Conservation (phyloP, 1,140 invertebrate species). For the Drosophila nasuta region DNA sequence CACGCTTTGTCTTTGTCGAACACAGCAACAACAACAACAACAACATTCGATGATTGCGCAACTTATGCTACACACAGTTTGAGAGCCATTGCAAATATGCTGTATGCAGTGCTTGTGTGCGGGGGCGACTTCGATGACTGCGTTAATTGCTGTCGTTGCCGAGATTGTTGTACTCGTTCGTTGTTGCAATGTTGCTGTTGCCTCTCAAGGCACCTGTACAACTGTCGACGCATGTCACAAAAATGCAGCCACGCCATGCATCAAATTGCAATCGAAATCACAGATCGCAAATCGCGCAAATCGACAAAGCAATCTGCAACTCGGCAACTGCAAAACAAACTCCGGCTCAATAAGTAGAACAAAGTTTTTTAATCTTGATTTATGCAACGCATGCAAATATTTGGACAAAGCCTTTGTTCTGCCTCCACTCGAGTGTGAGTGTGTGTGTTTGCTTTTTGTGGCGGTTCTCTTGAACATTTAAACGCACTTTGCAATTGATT, state of each 20-base stretch:
- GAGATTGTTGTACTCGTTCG: neutral
- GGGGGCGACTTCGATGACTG: conserved; percentile 48
- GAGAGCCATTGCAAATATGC: conserved; percentile 46
- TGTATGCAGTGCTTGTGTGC: conserved; percentile 25
- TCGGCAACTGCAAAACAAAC: conserved; percentile 10
- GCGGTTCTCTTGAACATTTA: conserved; percentile 57
- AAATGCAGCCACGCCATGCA: conserved; percentile 37
- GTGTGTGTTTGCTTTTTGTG: neutral
- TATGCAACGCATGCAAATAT: conserved; percentile 72
- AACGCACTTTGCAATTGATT: conserved; percentile 70
- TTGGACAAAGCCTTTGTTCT: conserved; percentile 66
- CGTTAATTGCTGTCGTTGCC: conserved; percentile 64
- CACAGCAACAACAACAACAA: neutral
- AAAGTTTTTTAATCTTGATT: conserved; percentile 70
- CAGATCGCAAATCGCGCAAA: conserved; percentile 13
- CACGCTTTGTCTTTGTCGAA: conserved; percentile 70
- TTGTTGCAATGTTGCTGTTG: conserved; percentile 1
- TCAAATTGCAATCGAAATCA: conserved; percentile 27
- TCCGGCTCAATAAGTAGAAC: conserved; percentile 66
- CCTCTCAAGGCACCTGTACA: conserved; percentile 33
- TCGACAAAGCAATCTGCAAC: conserved; percentile 24
- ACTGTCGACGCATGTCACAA: conserved; percentile 63
- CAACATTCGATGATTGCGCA: conserved; percentile 63
- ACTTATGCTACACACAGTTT: conserved; percentile 40
- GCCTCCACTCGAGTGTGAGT: neutral